Conservation (phyloP, 2,888 invertebrate species). For the Amphipoea lucens region DNA sequence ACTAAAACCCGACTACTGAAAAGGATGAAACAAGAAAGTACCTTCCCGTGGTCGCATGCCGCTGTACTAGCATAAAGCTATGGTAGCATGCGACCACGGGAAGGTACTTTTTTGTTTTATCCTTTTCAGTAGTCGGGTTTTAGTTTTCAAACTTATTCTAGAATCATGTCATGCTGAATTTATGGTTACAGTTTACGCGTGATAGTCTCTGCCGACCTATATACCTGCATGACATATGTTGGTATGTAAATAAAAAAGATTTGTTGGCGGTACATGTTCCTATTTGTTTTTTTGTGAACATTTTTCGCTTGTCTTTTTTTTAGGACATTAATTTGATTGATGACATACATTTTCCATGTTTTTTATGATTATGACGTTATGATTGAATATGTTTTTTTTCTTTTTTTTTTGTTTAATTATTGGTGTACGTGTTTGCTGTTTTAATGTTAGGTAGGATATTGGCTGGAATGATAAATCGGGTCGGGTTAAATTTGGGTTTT, state of each 20-base stretch:
- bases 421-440: constrained; percentile 10
- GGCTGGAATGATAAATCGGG: constrained; percentile 38
- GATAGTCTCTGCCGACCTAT: not conserved
- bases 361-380: constrained; percentile 42
- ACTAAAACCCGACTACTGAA: too few species aligned
- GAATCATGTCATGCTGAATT: not conserved
- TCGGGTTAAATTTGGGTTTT: not conserved
- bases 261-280: constrained; percentile 12
- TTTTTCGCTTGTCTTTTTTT: constrained; percentile 31
- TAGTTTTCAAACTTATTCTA: not conserved
- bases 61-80: too few species aligned
- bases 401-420: constrained; percentile 42
- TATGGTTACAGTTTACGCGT: not conserved
- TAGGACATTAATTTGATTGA: constrained; percentile 59
- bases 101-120: too few species aligned
- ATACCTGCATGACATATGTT: not conserved
- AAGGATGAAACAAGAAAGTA: too few species aligned
- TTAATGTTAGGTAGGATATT: constrained; percentile 20
- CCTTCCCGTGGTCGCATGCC: too few species aligned
- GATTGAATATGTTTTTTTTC: constrained; percentile 47
- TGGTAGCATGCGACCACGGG: too few species aligned
- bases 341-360: constrained; percentile 45
- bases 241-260: constrained; percentile 37
- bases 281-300: not conserved
- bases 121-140: too few species aligned